These are phyloP conservation scores for Vipera latastei DNA, from an alignment of 2,797 vertebrate genomes.

Conservation along the genomic window DNA sequence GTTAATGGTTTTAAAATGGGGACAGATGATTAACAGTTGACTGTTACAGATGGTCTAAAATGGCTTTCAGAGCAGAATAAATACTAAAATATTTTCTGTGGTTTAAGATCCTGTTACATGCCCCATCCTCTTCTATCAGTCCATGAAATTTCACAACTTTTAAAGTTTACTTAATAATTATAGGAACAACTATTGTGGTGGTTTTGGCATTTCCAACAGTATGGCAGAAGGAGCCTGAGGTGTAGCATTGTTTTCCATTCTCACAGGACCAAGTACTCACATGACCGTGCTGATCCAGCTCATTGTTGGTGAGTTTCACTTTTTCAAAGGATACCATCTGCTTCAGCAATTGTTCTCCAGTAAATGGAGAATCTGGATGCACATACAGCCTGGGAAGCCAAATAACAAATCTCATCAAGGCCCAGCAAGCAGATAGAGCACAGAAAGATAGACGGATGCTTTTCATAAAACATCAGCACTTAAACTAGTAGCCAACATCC, in stretches of 20 bases:
- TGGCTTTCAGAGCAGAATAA: neutral
- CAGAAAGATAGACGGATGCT: neutral
- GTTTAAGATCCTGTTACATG: neutral
- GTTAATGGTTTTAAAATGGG: neutral
- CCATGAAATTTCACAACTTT: neutral
- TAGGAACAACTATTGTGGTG: neutral
- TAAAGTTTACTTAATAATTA: neutral
- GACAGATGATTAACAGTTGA: neutral
- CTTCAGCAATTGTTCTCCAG: constrained; percentile 93
- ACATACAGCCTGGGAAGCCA: constrained; percentile 85
- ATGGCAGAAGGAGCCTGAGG: neutral
- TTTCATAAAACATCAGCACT: neutral
- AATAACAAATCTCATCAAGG: neutral
- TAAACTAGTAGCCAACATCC: neutral
- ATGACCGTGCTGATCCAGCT: constrained; percentile 96
- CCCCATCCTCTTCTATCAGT: neutral
- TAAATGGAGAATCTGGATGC: constrained; percentile 95
- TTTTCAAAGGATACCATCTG: constrained; percentile 99
- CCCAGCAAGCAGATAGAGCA: neutral
- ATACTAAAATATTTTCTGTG: neutral
- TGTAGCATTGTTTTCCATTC: constrained; percentile 7
- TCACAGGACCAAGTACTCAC: constrained; percentile 72
- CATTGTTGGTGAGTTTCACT: constrained; percentile 98
- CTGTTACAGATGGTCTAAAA: neutral
- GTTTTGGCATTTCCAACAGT: neutral